phyloP scores from a whole-genome alignment of 2,797 vertebrate species.

The Malacoctenus gilli region DNA sequence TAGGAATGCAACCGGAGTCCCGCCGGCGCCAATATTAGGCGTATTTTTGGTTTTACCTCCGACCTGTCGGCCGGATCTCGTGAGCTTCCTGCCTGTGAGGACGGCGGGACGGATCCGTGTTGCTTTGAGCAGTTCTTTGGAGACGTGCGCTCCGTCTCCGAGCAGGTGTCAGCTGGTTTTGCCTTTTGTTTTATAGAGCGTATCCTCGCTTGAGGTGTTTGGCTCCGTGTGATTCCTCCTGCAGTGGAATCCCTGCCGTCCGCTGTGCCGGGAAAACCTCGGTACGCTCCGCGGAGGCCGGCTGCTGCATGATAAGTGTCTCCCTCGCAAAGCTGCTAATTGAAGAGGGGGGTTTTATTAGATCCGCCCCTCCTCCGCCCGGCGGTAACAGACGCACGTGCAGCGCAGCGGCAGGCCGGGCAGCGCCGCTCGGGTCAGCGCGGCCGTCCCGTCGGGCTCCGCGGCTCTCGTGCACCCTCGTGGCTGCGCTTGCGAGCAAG shows the following conservation, averaged over 20 bases:
- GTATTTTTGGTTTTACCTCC: slow-evolving; percentile 14
- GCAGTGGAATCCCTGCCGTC: slow-evolving; percentile 51
- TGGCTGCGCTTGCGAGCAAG: slow-evolving; percentile 4
- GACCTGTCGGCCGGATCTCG: not conserved
- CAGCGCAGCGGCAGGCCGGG: slow-evolving; percentile 20
- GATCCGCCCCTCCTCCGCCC: slow-evolving; percentile 37
- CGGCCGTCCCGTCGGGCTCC: slow-evolving; percentile 30
- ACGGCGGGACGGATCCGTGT: too few species aligned
- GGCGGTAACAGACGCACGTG: slow-evolving; percentile 37
- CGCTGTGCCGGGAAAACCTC: slow-evolving; percentile 55
- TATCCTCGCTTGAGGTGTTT: not conserved
- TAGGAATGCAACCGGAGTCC: slow-evolving; percentile 39
- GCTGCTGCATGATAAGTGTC: slow-evolving; percentile 57
- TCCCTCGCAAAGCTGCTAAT: slow-evolving; percentile 63
- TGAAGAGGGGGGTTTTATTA: slow-evolving; percentile 23
- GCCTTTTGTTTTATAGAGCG: too few species aligned
- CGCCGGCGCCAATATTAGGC: slow-evolving; percentile 8
- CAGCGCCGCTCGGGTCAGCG: slow-evolving; percentile 11
- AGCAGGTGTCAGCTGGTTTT: too few species aligned
- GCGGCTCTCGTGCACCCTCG: slow-evolving; percentile 15
- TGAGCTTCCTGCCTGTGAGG: too few species aligned
- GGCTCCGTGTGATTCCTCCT: slow-evolving; percentile 28
- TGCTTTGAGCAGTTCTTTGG: too few species aligned
- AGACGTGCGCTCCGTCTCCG: too few species aligned
- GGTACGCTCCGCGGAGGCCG: slow-evolving; percentile 31